phyloP scores from a whole-genome alignment of 2,888 invertebrate genomes.

The Tetragonula carbonaria region DNA sequence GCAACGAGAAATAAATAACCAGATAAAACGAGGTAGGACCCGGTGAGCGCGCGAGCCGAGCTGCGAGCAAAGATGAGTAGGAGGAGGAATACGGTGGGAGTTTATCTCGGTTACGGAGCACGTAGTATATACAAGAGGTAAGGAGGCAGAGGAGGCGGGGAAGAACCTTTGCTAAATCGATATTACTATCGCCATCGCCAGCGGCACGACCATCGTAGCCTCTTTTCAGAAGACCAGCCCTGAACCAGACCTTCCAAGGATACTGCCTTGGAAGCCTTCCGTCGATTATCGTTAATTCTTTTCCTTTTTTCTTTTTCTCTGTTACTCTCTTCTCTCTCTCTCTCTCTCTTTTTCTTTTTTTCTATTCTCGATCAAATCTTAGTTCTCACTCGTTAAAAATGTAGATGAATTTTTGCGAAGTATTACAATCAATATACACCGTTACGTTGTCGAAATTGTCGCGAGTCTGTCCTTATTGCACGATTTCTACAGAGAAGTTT shows the following conservation, averaged over 20 bases:
- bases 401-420: neutral
- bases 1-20: constrained; percentile 60
- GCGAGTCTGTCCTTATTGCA: neutral
- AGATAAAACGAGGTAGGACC: constrained; percentile 53
- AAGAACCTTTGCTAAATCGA: constrained; percentile 74
- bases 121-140: constrained; percentile 62
- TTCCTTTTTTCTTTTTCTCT: neutral
- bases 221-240: constrained; percentile 47
- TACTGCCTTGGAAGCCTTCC: constrained; percentile 19
- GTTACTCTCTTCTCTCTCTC: neutral
- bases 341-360: neutral
- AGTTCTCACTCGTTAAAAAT: neutral
- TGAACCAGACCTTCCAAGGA: constrained; percentile 70
- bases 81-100: constrained; percentile 63
- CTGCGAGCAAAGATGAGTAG: constrained; percentile 37
- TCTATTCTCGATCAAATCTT: neutral
- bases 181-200: constrained; percentile 74
- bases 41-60: constrained; percentile 9
- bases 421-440: neutral
- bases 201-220: constrained; percentile 52
- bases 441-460: constrained; percentile 16
- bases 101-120: constrained; percentile 72
- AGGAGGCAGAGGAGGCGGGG: constrained; percentile 60
- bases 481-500: neutral
- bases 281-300: constrained; percentile 70